Evolutionary conservation across 2,113 vertebrate species (phyloP), one percentile per base, ranked within the genome.

Genomic region (Hippocampus comes): DNA sequence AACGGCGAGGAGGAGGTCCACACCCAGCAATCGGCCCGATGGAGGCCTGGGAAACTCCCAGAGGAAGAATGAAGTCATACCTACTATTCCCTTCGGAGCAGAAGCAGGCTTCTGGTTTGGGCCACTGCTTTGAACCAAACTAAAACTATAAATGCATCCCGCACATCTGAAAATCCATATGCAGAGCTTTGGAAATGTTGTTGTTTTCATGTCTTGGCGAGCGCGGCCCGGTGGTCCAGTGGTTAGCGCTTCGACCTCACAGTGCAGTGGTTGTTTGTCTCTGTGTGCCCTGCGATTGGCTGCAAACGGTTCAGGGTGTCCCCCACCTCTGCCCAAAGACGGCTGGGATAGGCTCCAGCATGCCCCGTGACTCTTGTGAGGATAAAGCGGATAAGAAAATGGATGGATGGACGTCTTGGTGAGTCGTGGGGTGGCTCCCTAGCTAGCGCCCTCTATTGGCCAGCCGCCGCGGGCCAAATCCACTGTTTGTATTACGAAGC

Each of bases 31-130:
- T 68, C 70, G 77, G 67, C 66, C 42, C 68, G 51, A 75, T 72
- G 77, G 68, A 10, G 4, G 74, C 46, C 61, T 63, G 73, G 75
- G 83, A 56, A 83, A 83, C 78, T 85, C 86, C 81, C 87, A 76
- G n/a, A 71, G 87, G 84, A 89, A 82, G 80, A 74, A 80, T 81
- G 43, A 80, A 78, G 73, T 81, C 74, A 79, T 79, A 84, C 59
- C 84, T 87, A 75, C 82, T 83, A 72, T 70, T 59, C 61, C 20
- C 23, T 80, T 73, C 49, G 60, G 72, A 69, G 9, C 55, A 67
- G 27, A 76, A 51, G 21, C 71, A 63, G 67, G 46, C 72, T 74
- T 15, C 46, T 56, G 41, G 77, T 80, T 15, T 7, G 38, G 10
- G 7, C 6, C n/a, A 34, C 9, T 10, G 48, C 48, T 34, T 18